Base-by-base conservation (phyloP, 2,797 vertebrate genomes). In the Nannoperca australis region DNA sequence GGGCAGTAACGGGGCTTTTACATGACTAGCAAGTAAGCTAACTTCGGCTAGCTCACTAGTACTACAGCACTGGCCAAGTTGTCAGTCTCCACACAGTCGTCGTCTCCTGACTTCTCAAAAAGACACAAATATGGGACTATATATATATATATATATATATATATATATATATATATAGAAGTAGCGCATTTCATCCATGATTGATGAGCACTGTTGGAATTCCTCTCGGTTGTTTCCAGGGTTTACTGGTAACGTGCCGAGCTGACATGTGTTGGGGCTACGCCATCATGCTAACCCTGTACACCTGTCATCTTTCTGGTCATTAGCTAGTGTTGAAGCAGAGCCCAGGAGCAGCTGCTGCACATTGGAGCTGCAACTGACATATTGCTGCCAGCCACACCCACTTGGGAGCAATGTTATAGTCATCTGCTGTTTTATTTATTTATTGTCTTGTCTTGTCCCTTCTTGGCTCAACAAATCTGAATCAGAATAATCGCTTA, bases 381-480 rank as follows among this genome's bases (percentile, higher is more conserved):
- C 84, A 82, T 45, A 78, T 47, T 56, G 40, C 53, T 74, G 5
- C 36, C 55, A 80, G 82, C 78, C 83, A 87, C 89, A 87, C 86
- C 76, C 62, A 85, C 72, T 56, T 4, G 4, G 20, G 49, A 78
- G 45, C 59, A 68, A 36, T 69, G 60, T 73, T 82, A 83, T 61
- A 76, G 59, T 56, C 67, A 58, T 72, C 50, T 55, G 64, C 66
- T 60, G 22, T 62, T 42, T 53, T 38, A 3, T 11, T 11, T 27
- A 27, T 27, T 27, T 27, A 27, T 27, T 27, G 24, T 27, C 24
- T 11, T 38, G 36, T 38, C 65, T 73, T 40, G n/a, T 44, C 10
- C 61, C 34, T 27, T 42, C 42, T 59, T 53, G 42, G 13, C 22
- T 62, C 66, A 10, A 59, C 73, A 67, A n/a, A 63, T 80, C 49